Evolutionary conservation across 2,113 vertebrate species (phyloP).

Genomic region (Puffinus mauretanicus): DNA sequence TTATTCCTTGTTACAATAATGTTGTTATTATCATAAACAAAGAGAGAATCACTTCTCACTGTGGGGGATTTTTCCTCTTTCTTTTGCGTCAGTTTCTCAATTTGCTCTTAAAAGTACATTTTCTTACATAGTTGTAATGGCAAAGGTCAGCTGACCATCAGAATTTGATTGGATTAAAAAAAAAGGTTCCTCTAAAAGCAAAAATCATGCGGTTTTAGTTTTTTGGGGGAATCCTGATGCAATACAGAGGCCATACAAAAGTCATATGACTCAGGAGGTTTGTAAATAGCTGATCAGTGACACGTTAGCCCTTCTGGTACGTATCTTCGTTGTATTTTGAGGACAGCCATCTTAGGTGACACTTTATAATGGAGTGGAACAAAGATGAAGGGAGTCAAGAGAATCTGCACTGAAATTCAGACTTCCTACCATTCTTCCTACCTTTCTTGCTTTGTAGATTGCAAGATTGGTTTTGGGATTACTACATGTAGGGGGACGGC

Average conservation of each 20-base stretch:
- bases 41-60: neutral
- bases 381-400: neutral
- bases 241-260: neutral
- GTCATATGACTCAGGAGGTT: neutral
- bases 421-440: neutral
- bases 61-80: neutral
- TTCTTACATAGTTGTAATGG: neutral
- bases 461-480: neutral
- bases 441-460: neutral
- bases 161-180: neutral
- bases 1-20: neutral
- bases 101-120: neutral
- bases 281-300: neutral
- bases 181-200: neutral
- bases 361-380: neutral
- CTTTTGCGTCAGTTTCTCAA: neutral
- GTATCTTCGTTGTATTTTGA: neutral
- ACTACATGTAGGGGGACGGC: fast-evolving
- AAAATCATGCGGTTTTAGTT: neutral
- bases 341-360: neutral
- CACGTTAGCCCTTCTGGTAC: neutral
- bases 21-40: neutral
- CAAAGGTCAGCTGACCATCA: neutral
- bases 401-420: neutral
- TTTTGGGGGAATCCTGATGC: neutral